Percentiles rank a stretch among this genome's conserved stretches.
These are phyloP conservation scores for Hylyphantes graminicola DNA, from an alignment of 1,140 invertebrate species.

Conservation along the genomic window DNA sequence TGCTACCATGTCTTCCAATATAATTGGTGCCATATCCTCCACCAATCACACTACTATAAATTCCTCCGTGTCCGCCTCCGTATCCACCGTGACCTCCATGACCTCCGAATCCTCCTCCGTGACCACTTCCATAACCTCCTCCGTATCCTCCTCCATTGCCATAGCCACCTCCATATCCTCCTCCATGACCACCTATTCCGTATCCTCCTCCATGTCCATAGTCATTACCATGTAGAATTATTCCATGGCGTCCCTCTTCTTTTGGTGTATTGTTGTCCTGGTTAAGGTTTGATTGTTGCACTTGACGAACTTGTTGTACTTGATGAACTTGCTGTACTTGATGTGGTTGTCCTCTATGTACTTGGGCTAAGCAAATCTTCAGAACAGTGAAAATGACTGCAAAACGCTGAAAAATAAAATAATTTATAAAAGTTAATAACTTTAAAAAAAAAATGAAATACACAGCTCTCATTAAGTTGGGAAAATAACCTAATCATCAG, in stretches of 20 bases:
- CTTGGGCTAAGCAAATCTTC: too few species aligned
- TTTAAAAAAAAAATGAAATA: too few species aligned
- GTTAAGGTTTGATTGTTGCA: too few species aligned
- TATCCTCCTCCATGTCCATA: conserved; percentile 19
- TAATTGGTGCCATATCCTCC: neutral
- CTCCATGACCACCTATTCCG: neutral
- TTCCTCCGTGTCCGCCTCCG: conserved; percentile 1
- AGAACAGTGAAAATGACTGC: too few species aligned
- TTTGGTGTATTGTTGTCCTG: neutral
- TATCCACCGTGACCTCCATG: neutral
- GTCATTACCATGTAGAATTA: conserved; percentile 25
- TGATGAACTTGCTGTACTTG: neutral
- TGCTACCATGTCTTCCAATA: conserved; percentile 18
- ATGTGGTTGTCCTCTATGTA: neutral
- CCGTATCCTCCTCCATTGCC: conserved; percentile 2
- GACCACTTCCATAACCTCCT: conserved; percentile 19
- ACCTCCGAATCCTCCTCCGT: conserved; percentile 5
- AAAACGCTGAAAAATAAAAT: too few species aligned
- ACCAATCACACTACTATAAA: neutral
- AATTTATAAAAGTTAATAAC: too few species aligned
- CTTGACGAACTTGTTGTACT: neutral
- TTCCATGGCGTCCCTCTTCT: conserved; percentile 24
- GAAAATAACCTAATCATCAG: too few species aligned
- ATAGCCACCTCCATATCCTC: conserved; percentile 10
- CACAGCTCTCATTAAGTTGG: too few species aligned